Evolutionary conservation across 1,140 invertebrate species (phyloP).

Genomic region (Aphaenogaster floridana): DNA sequence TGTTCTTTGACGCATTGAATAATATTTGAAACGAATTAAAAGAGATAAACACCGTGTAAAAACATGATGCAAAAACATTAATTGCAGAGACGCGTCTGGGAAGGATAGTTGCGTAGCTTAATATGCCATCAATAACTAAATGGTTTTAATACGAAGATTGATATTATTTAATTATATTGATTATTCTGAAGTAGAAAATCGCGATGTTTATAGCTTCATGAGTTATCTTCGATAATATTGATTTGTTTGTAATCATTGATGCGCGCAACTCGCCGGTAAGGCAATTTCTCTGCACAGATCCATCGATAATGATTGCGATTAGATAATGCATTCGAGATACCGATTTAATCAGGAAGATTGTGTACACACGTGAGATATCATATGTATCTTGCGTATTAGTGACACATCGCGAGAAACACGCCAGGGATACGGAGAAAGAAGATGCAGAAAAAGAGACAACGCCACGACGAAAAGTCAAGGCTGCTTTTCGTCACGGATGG

Average conservation of each 20-base stretch:
- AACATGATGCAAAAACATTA: not conserved
- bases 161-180: not conserved
- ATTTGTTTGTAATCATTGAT: not conserved
- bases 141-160: not conserved
- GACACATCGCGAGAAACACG: not conserved
- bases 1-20: not conserved
- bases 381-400: not conserved
- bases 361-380: not conserved
- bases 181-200: not conserved
- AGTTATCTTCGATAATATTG: conserved; percentile 3
- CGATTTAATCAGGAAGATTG: conserved; percentile 6
- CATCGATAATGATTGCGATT: conserved; percentile 12
- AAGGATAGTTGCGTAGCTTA: not conserved
- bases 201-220: not conserved
- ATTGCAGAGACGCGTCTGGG: not conserved
- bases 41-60: not conserved
- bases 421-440: not conserved
- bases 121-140: not conserved
- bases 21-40: not conserved
- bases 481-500: conserved; percentile 24
- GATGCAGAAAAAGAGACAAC: not conserved
- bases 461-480: conserved; percentile 12
- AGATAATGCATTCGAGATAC: not conserved
- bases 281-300: not conserved
- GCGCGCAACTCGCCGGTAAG: not conserved